These are phyloP conservation scores for Drosophila ercepeae DNA, from an alignment of 1,140 invertebrate species.

Conservation along the genomic window DNA sequence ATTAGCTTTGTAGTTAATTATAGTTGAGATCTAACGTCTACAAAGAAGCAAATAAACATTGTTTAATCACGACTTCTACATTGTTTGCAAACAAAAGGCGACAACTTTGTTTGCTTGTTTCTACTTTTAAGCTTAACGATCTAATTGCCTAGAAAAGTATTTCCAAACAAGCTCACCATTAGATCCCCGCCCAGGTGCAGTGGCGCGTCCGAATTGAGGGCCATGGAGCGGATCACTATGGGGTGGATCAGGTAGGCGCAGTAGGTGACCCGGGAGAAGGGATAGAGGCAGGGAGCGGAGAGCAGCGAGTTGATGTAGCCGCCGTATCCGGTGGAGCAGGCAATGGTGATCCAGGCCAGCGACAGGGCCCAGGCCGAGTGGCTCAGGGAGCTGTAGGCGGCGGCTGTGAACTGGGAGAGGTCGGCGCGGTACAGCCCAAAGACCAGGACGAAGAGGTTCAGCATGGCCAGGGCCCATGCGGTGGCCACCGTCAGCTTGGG, in stretches of 20 bases:
- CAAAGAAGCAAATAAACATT: background rate
- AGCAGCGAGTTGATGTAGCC: constrained; percentile 90
- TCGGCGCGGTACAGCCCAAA: constrained; percentile 91
- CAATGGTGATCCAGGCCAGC: constrained; percentile 94
- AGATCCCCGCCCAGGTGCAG: constrained; percentile 90
- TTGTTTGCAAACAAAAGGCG: background rate
- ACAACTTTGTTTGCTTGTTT: background rate
- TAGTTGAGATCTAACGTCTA: background rate
- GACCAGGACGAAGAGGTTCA: constrained; percentile 88
- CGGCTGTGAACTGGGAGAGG: constrained; percentile 88
- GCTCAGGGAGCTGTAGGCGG: constrained; percentile 92
- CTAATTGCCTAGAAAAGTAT: background rate
- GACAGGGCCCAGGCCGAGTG: constrained; percentile 93
- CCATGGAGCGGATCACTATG: constrained; percentile 89
- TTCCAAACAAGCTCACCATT: constrained; percentile 85
- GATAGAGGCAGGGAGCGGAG: constrained; percentile 91
- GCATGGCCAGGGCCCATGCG: constrained; percentile 88
- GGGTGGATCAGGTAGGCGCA: constrained; percentile 93
- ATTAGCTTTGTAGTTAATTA: background rate
- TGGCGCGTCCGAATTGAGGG: constrained; percentile 91
- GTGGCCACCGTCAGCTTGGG: constrained; percentile 88
- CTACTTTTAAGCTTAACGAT: background rate
- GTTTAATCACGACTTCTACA: background rate
- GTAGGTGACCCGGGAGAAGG: constrained; percentile 93
- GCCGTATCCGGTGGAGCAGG: constrained; percentile 94